Base-by-base conservation (phyloP, 2,888 invertebrate species). In the Leptopterna dolabrata region DNA sequence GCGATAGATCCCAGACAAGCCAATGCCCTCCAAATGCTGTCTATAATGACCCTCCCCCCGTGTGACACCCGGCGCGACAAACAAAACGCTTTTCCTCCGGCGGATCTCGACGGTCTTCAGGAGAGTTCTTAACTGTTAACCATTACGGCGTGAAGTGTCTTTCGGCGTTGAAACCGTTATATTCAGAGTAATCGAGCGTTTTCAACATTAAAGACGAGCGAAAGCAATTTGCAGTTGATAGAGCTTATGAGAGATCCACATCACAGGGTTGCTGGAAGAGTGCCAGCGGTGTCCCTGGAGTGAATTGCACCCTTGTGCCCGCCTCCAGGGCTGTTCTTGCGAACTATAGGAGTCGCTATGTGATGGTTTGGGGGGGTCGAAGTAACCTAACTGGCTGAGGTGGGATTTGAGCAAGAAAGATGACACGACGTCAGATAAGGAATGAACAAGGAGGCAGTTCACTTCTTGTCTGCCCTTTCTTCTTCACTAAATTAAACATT, bases 121-220 rank as follows among this genome's bases (percentile, higher is more conserved):
- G 63, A 4, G 24, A 7, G 4, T 63, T 63, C 63, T 63, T 63
- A n/a, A 63, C 63, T 4, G 63, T 11, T 24, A 63, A 63, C 63
- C 63, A 27, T 63, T 63, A 19, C 63, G 63, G 24, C 63, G 63
- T 24, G 63, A 27, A 63, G 55, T 63, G 63, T 63, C 63, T 63
- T 63, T 63, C 63, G 63, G 6, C 19, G 63, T 55, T 63, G 9
- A 27, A 63, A 27, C 63, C 16, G 36, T 73, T 73, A 73, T 73
- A 73, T 36, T 73, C 73, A 73, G 73, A 73, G 73, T 73, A 73
- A 73, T 73, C 73, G 73, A 41, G 73, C 73, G 73, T 30, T 73
- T 36, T 30, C 30, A 63, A 73, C 73, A 73, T 73, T 73, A 73
- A 73, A 73, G 73, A 73, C 73, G 63, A 63, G 9, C 63, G 73